phyloP scores from a whole-genome alignment of 1,140 invertebrate genomes.

The Epicauta chinensis region DNA sequence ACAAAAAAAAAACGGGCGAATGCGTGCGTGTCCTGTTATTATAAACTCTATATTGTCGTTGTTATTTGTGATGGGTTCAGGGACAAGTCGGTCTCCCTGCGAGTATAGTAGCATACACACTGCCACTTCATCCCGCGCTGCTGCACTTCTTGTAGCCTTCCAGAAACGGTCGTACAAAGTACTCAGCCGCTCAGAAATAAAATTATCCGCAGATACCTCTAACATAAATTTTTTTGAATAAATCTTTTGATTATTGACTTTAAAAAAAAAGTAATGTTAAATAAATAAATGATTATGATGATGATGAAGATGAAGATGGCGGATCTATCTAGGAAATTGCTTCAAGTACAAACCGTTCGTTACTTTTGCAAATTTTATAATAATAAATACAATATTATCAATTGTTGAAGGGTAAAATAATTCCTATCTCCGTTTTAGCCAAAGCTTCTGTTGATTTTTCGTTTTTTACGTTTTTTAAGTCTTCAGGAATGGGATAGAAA shows the following conservation, averaged over 20 bases:
- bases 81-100: conserved; percentile 35
- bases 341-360: conserved; percentile 43
- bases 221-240: not conserved
- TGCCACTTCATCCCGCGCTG: conserved; percentile 22
- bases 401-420: conserved; percentile 41
- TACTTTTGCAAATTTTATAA: conserved; percentile 45
- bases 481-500: not conserved
- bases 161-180: conserved; percentile 40
- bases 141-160: conserved; percentile 35
- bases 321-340: conserved; percentile 40
- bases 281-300: conserved; percentile 2
- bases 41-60: conserved; percentile 13
- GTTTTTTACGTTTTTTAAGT: conserved; percentile 15
- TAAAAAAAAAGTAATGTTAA: not conserved
- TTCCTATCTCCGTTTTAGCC: conserved; percentile 37
- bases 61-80: conserved; percentile 28
- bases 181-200: conserved; percentile 31
- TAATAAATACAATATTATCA: conserved; percentile 37
- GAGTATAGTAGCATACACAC: conserved; percentile 24
- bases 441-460: conserved; percentile 26
- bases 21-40: conserved; percentile 25
- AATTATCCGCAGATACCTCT: conserved; percentile 35
- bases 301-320: conserved; percentile 32
- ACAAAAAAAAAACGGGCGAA: conserved; percentile 4
- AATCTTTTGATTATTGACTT: too few relatives aligned